These are phyloP conservation scores for human (Homo sapiens) DNA, from an alignment of 2,113 vertebrate genomes.

Conservation along the genomic window GRCh38 chrX:106667001-106667500, in stretches of 20 bases:
- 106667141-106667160: conserved; percentile 36
- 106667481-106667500: no score
- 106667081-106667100: neutral
- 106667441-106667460: no score
- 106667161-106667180: neutral
- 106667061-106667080: neutral
- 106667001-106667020: neutral
- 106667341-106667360: no score
- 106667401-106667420: no score
- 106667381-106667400: no score
- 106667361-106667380: no score
- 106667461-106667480: no score
- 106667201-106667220: neutral
- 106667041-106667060: neutral
- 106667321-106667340: no score
- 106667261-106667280: neutral
- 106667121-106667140: neutral
- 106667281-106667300: conserved; percentile 17
- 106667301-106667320: neutral
- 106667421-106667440: no score
- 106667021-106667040: neutral
- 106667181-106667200: conserved; percentile 34
- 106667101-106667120: neutral
- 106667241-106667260: neutral
- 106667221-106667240: neutral